Evolutionary conservation across 2,797 vertebrate species (phyloP).

Genomic region (Pseudochromis fuscus): DNA sequence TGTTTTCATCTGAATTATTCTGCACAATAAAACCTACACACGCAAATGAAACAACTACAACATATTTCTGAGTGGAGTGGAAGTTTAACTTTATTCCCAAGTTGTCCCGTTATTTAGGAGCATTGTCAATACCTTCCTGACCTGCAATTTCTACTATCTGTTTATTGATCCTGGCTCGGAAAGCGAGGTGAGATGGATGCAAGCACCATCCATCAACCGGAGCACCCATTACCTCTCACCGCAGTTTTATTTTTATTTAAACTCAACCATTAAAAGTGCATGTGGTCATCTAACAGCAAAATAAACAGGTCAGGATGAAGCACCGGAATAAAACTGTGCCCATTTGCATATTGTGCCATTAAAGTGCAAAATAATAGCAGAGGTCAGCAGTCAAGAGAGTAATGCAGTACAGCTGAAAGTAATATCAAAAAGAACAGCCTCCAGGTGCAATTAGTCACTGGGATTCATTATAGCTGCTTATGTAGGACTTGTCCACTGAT

Average conservation of each 20-base stretch:
- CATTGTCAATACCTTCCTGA: constrained; percentile 9
- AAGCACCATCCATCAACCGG: constrained; percentile 37
- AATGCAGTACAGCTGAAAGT: constrained; percentile 13
- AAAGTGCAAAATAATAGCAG: constrained; percentile 15
- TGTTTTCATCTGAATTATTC: background rate
- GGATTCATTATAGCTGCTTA: constrained; percentile 30
- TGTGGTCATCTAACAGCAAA: constrained; percentile 19
- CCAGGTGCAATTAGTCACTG: constrained; percentile 7
- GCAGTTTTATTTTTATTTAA: constrained; percentile 32
- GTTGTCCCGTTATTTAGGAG: background rate
- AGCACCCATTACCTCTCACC: constrained; percentile 19
- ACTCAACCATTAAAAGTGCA: constrained; percentile 34
- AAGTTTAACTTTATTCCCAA: background rate
- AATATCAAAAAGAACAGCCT: constrained; percentile 28
- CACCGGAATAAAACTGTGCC: constrained; percentile 19
- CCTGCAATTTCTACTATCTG: constrained; percentile 31
- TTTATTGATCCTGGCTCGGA: constrained; percentile 15
- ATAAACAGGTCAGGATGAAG: constrained; percentile 23
- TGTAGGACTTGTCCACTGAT: constrained; percentile 22
- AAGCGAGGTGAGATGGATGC: constrained; percentile 6
- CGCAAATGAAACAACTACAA: too few species aligned
- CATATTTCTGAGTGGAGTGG: background rate
- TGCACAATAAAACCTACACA: background rate
- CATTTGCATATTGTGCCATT: constrained; percentile 43
- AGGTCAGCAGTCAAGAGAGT: constrained; percentile 45